Evolutionary conservation across 2,888 invertebrate species (phyloP), one percentile per base, ranked within the genome.

Genomic region (Actias luna): DNA sequence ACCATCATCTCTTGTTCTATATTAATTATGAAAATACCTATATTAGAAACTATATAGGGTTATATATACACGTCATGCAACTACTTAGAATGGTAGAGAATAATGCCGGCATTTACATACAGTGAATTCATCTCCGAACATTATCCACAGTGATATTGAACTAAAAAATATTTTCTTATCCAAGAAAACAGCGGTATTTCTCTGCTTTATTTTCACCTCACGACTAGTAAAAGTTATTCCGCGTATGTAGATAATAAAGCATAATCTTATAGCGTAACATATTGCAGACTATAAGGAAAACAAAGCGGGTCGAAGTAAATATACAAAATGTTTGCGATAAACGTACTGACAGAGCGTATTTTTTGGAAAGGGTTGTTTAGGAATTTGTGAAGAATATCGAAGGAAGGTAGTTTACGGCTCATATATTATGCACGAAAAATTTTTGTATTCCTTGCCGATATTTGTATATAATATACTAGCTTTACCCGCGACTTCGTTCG

Each of bases 251-350:
- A 62, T 59, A 42, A 68, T 69, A 69, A 68, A 72, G 65, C 64
- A 69, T 74, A 74, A 74, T 73, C 63, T 67, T 72, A 73, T 76
- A 73, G 61, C 68, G 63, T 64, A 69, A 69, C 67, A 68, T 69
- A 73, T 67, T 69, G 68, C 65, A 68, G 66, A 64, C 69, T 70
- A 71, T 68, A 68, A 74, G 73, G 74, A 76, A 70, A 75, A 73
- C 63, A 67, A 60, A 67, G 57, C 58, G 27, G 61, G 55, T 29
- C 42, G 14, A 58, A 58, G 42, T 55, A 29, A 55, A 55, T 55
- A n/a, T n/a, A 55, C 42, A 31, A 31, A 62, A 58, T 58, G 58
- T 58, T 36, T 29, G 5, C 55, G 57, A 61, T 61, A 58, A 33
- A 57, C 55, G 29, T 16, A 58, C 55, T 31, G 39, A 25, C 31